A percentile compares a stretch with the other conserved stretches of the same genome.
phyloP scores from a whole-genome alignment of 2,797 vertebrate genomes.

The Sciurus carolinensis region DNA sequence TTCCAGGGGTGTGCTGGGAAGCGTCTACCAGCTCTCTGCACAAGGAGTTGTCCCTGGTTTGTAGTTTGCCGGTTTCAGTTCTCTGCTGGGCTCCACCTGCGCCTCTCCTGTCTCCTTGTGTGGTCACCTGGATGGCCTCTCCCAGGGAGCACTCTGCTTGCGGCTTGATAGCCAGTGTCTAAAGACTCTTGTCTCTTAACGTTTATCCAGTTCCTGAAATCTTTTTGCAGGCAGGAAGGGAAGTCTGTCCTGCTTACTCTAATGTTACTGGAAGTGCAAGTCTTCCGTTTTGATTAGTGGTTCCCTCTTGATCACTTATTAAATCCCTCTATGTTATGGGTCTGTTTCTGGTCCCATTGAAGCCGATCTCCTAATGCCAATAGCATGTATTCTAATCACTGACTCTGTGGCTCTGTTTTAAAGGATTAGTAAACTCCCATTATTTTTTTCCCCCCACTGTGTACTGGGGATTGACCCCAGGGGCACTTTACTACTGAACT shows the following conservation, averaged over 20 bases:
- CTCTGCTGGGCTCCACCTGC: background rate
- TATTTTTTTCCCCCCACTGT: too few relatives aligned
- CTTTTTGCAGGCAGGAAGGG: background rate
- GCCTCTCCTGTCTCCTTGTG: too few relatives aligned
- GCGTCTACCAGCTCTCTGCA: background rate
- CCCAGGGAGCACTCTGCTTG: background rate
- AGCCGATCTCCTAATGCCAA: background rate
- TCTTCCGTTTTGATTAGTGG: background rate
- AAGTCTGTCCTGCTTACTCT: background rate
- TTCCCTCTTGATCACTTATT: background rate
- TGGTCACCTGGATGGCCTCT: background rate
- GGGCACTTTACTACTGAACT: too few relatives aligned
- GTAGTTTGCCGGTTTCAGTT: background rate
- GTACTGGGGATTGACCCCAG: too few relatives aligned
- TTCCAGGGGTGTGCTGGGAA: background rate
- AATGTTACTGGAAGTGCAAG: background rate
- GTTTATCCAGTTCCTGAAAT: background rate
- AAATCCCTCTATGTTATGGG: background rate
- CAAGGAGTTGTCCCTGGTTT: background rate
- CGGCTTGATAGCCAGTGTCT: background rate
- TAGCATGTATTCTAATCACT: background rate
- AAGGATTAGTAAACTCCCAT: background rate
- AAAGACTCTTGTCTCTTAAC: background rate
- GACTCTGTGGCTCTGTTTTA: background rate
- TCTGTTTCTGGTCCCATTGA: background rate